Conservation (phyloP, 2,888 invertebrate genomes). For the Miltochrista miniata region DNA sequence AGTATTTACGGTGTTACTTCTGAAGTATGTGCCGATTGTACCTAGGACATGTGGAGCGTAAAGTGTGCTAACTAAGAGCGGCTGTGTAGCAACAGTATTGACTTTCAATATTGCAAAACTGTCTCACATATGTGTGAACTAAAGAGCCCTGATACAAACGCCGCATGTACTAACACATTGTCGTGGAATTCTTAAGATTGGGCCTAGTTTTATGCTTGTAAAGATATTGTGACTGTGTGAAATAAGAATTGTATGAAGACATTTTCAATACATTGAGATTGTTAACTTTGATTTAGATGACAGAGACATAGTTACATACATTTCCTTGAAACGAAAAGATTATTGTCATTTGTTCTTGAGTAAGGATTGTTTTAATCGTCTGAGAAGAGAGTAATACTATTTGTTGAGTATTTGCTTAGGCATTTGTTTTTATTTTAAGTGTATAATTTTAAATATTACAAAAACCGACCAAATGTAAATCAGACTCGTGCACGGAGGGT, state of each 20-base stretch:
- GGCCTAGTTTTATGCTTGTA: not conserved
- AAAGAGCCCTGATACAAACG: not conserved
- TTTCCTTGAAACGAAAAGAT: no score
- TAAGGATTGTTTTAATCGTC: no score
- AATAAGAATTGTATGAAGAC: not conserved
- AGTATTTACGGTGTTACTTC: no score
- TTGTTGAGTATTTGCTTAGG: no score
- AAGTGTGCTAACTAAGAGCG: slow-evolving; percentile 4
- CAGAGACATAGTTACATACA: not conserved
- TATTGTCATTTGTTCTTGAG: no score
- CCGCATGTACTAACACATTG: not conserved
- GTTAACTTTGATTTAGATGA: not conserved
- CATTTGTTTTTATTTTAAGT: no score
- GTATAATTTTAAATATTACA: no score
- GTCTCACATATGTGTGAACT: slow-evolving; percentile 8
- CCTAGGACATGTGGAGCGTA: not conserved
- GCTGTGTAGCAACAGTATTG: slow-evolving; percentile 19
- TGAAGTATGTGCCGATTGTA: no score
- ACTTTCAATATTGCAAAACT: slow-evolving; percentile 20
- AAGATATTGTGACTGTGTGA: not conserved
- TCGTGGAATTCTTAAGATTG: not conserved
- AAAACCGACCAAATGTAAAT: no score
- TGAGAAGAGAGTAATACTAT: no score
- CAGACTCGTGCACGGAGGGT: no score
- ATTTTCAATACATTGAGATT: not conserved